Evolutionary conservation across 2,797 vertebrate species (phyloP), one percentile per base, ranked within the genome.

Genomic region (Gila robusta): DNA sequence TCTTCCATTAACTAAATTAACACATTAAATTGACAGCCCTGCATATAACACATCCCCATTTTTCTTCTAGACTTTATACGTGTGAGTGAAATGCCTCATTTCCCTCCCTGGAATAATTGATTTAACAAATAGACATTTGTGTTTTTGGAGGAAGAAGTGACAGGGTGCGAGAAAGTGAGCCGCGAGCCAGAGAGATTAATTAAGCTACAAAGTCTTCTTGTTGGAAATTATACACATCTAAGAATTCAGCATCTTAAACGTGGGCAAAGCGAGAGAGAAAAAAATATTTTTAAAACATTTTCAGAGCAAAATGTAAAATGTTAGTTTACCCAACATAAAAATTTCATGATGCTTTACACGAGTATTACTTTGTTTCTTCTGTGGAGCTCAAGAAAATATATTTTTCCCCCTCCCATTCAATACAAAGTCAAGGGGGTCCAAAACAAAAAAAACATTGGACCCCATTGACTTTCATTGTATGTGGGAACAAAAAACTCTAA

Each of bases 121-220:
- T 95, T 95, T 93, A 94, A 94, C 93, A 95, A 95, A 96, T 94
- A 94, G 94, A 93, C 89, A 82, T 90, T 92, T 91, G 91, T 94
- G 94, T 95, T 95, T 95, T 94, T 94, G 91, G 86, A 88, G 92
- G 90, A 92, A 32, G 21, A 94, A 94, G 92, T 95, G 95, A 94
- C 93, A 93, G 88, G 56, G 92, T 93, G 92, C 89, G 89, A 93
- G 93, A 91, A 89, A 77, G 90, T 89, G 92, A 93, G 93, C 93
- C 64, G 87, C 56, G 91, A 94, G 94, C 93, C 90, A 88, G 90
- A 52, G 93, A 94, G 93, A 94, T 94, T 95, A 94, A 96, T 95
- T 94, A 95, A 92, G 92, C 93, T 93, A 93, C 91, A 93, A 95
- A 94, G 92, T 94, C 91, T 92, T 94, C 91, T 95, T 95, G 93